Base-by-base conservation (phyloP, 2,888 invertebrate species). In the Chalcis sispes region DNA sequence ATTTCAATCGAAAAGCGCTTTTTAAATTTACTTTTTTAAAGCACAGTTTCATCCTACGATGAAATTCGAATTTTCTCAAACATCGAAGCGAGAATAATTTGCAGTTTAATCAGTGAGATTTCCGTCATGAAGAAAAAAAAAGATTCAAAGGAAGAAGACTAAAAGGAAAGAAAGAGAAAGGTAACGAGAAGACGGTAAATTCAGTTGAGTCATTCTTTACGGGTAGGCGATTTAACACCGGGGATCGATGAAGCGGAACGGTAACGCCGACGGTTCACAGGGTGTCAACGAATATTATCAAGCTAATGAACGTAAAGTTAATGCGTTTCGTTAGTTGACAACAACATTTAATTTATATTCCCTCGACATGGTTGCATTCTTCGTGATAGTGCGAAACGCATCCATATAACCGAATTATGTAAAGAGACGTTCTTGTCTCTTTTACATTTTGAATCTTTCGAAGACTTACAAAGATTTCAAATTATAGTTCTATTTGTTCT, bases 131-230 rank as follows among this genome's bases (percentile, higher is more conserved):
- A 66, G 58, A 59, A n/a, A n/a, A n/a, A n/a, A n/a, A n/a, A n/a
- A 56, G 25, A n/a, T 18, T n/a, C 40, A 3, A 20, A n/a, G 15
- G 10, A 10, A 10, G 36, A 50, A 36, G 8, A 40, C 13, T 42
- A 36, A 54, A 18, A 54, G 46, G 32, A 48, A 15, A 29, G 13
- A 65, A 18, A 29, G 36, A 67, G 61, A 32, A 42, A 73, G 46
- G 42, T 20, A 25, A 10, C 20, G 56, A 58, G 48, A 62, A 56
- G 46, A 74, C 56, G 56, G 20, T 52, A 50, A 46, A 76, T 62
- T 64, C 18, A 27, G 67, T 72, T 64, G 72, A 76, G 69, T 77
- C 69, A 77, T 65, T 72, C 62, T 62, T 65, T 52, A 65, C 18
- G 50, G 46, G 5, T 18, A 50, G 32, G 50, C 61, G 29, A 54